phyloP scores from a whole-genome alignment of 2,888 invertebrate species.

The Tinea trinotella region DNA sequence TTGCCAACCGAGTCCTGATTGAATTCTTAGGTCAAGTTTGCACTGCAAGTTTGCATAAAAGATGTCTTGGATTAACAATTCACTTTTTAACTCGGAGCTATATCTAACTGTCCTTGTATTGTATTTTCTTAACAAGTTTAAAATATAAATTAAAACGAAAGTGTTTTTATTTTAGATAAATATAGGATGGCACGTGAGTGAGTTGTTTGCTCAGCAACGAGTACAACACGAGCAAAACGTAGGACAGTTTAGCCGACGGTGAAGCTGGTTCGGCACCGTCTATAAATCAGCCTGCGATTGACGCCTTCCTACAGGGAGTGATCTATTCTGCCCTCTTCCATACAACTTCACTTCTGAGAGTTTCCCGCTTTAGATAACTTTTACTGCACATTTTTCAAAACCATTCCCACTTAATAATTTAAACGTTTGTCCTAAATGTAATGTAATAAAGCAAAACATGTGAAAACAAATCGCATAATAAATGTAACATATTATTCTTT shows the following conservation, averaged over 20 bases:
- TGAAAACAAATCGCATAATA: background rate
- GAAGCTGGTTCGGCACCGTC: conserved; percentile 53
- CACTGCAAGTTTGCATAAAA: conserved; percentile 56
- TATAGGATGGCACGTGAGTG: conserved; percentile 54
- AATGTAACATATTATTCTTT: background rate
- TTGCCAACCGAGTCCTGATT: conserved; percentile 60
- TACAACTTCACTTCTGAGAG: conserved; percentile 54
- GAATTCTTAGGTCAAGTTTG: conserved; percentile 65
- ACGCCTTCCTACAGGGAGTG: conserved; percentile 70
- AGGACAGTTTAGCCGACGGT: conserved; percentile 52
- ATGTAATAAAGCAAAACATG: background rate
- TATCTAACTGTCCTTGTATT: background rate
- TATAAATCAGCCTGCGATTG: conserved; percentile 68
- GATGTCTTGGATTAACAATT: conserved; percentile 52
- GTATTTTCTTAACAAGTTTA: background rate
- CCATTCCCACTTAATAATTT: too few relatives aligned
- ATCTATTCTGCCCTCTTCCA: conserved; percentile 61
- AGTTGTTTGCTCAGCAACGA: conserved; percentile 59
- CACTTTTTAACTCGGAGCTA: conserved; percentile 5
- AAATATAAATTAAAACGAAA: background rate
- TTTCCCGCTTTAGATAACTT: conserved; percentile 28
- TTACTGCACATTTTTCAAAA: conserved; percentile 14
- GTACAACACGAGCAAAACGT: conserved; percentile 58
- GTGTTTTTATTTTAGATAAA: conserved; percentile 9
- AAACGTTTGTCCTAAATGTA: too few relatives aligned